A percentile compares a stretch with the other conserved stretches of the same genome.
phyloP scores from a whole-genome alignment of 2,113 vertebrate genomes.

The Crotalus tigris region DNA sequence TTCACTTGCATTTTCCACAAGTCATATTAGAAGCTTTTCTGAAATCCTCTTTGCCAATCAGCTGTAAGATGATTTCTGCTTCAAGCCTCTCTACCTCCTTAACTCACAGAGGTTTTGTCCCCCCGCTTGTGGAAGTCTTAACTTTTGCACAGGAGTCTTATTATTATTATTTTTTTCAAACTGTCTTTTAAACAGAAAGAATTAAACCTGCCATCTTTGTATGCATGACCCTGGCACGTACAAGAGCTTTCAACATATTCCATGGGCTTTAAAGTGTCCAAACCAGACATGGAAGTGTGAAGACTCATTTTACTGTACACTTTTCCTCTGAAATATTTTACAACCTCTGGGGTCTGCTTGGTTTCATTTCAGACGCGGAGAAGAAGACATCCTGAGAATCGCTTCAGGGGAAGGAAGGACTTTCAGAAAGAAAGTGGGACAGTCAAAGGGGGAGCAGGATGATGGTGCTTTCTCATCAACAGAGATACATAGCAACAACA shows the following conservation, averaged over 20 bases:
- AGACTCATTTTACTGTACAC: not conserved
- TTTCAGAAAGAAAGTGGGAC: not conserved
- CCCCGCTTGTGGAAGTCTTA: not conserved
- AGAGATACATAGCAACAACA: not conserved
- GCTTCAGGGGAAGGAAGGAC: not conserved
- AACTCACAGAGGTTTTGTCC: not conserved
- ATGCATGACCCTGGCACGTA: not conserved
- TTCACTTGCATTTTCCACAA: not conserved
- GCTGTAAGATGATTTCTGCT: constrained; percentile 4
- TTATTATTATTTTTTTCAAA: not conserved
- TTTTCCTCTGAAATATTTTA: not conserved
- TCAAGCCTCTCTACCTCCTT: not conserved
- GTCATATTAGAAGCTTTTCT: constrained; percentile 5
- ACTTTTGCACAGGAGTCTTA: not conserved
- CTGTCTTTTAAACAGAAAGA: not conserved
- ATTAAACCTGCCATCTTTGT: not conserved
- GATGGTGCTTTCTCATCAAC: not conserved
- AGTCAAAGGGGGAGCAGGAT: not conserved
- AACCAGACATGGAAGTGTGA: not conserved
- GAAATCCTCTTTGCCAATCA: constrained; percentile 35
- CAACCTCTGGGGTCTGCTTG: not conserved
- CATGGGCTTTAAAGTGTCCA: not conserved
- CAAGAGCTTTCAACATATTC: not conserved
- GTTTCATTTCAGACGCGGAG: not conserved
- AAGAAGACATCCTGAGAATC: not conserved